Conservation (phyloP, 1,140 invertebrate genomes). For the Drosophila azteca region DNA sequence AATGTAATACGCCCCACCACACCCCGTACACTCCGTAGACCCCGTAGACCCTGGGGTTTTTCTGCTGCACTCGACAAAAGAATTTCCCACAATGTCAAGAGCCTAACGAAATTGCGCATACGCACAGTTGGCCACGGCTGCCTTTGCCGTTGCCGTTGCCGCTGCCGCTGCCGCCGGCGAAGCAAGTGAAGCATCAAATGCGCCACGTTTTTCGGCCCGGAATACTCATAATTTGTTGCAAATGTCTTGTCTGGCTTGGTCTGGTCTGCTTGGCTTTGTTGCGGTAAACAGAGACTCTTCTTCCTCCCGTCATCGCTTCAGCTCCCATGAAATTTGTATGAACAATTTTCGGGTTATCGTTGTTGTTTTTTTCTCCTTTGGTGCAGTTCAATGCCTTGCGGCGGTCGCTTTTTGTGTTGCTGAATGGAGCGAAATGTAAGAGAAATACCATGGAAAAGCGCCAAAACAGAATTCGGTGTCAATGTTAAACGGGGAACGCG, state of each 20-base stretch:
- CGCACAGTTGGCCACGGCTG: slow-evolving; percentile 55
- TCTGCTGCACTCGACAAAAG: slow-evolving; percentile 69
- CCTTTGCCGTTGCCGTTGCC: slow-evolving; percentile 16
- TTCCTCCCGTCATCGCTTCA: no score
- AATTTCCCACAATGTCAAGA: slow-evolving; percentile 76
- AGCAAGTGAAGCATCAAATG: slow-evolving; percentile 31
- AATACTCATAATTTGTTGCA: slow-evolving; percentile 35
- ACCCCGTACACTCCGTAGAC: slow-evolving; percentile 1
- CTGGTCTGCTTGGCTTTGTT: neutral
- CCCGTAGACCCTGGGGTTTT: slow-evolving; percentile 15
- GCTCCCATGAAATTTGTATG: slow-evolving; percentile 7
- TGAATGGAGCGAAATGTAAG: neutral
- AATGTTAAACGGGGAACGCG: neutral
- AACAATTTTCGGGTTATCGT: slow-evolving; percentile 18
- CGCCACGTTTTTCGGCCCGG: slow-evolving; percentile 20
- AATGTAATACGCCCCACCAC: slow-evolving; percentile 58
- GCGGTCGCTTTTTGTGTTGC: neutral
- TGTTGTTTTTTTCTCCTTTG: slow-evolving; percentile 1
- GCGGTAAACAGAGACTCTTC: slow-evolving; percentile 9
- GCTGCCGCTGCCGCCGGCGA: slow-evolving; percentile 3
- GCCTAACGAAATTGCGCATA: slow-evolving; percentile 65
- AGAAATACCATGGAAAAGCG: neutral
- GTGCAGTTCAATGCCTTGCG: slow-evolving; percentile 49
- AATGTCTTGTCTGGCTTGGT: neutral
- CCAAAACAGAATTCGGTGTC: neutral